phyloP scores from a whole-genome alignment of 2,797 vertebrate species.

The Dendrocincla tyrannina region DNA sequence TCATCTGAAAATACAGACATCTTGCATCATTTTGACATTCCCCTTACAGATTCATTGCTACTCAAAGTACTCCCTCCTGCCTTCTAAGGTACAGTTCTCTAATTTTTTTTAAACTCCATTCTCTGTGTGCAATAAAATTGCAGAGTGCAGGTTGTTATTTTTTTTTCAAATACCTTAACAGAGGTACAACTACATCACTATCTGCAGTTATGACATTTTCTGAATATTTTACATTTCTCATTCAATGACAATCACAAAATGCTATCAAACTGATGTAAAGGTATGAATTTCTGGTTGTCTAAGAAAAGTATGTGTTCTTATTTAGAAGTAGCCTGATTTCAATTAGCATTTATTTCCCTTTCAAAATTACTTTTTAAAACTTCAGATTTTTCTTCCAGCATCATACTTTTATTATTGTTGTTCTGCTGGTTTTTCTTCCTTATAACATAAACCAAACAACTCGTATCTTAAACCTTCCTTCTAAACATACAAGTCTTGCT shows the following conservation, averaged over 20 bases:
- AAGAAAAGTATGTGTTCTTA: background rate
- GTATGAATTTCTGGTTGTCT: background rate
- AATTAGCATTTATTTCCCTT: background rate
- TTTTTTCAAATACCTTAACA: background rate
- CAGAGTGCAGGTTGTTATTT: background rate
- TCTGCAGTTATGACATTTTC: background rate
- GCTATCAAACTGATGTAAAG: background rate
- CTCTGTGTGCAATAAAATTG: background rate
- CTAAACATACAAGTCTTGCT: background rate
- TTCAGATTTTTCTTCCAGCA: background rate
- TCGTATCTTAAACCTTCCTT: background rate
- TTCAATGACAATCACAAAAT: background rate
- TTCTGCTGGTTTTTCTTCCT: background rate
- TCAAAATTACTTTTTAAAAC: background rate
- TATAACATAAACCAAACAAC: background rate
- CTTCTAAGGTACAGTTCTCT: background rate
- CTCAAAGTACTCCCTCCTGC: background rate
- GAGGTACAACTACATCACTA: background rate
- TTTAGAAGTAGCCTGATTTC: background rate
- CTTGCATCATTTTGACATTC: background rate
- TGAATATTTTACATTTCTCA: background rate
- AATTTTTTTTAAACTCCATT: background rate
- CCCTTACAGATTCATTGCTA: background rate
- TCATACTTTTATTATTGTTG: background rate
- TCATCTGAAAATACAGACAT: background rate